Base-by-base conservation (phyloP, 2,797 vertebrate species). In the Gallinago stenura region DNA sequence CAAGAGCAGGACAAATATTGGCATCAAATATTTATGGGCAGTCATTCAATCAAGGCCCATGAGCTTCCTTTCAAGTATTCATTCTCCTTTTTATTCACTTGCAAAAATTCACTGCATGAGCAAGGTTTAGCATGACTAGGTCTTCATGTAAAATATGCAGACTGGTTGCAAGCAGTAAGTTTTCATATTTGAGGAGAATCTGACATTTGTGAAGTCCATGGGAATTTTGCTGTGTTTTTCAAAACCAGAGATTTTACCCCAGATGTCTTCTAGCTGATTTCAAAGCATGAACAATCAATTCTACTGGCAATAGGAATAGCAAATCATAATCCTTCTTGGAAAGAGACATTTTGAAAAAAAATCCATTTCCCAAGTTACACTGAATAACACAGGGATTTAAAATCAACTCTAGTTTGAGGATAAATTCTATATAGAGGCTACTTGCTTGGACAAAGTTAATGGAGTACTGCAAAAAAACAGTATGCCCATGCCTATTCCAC, bases 1-100 rank as follows among this genome's bases (percentile, higher is more conserved):
- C 70, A 91, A 87, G 58, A 95, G 58, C 73, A 95, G 90, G 91
- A 93, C 86, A 94, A 96, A 95, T 92, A 96, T 6, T 92, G 81
- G 80, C 89, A 96, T 95, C 78, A 95, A 97, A 96, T 93, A 96
- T 96, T 95, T 90, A 93, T 90, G 94, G 92, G 45, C 86, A 95
- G 61, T 60, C 91, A 89, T 95, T 96, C 92, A 95, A 69, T 88
- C 93, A 94, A 90, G 93, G 89, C 57, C 64, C 70, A 69, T 6
- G 13, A 86, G 78, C 71, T 76, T 72, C 83, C 79, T 82, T 83
- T 93, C 79, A 92, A 94, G 87, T 60, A 92, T 81, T 87, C 58
- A 71, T 66, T 87, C 73, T 58, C 37, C 39, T 85, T 97, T 96
- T 83, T 60, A 75, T 89, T 94, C 71, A 79, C 73, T 81, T 73